Percentiles rank a stretch among this genome's conserved stretches.
Conservation (phyloP, 2,888 invertebrate genomes). For the Lucinisca nassula region DNA sequence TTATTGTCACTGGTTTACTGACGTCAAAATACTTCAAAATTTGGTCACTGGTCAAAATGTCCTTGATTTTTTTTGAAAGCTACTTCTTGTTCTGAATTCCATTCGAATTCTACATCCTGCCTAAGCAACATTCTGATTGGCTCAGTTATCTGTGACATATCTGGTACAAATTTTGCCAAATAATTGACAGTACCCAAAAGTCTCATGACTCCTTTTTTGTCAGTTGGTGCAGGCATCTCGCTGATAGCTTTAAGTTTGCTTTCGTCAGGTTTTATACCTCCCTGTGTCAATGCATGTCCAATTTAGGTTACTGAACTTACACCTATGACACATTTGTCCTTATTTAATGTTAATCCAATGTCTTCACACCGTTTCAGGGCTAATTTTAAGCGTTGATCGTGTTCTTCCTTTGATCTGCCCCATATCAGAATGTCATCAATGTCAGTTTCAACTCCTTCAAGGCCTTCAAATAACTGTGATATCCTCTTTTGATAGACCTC, state of each 20-base stretch:
- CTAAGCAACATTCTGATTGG: conserved; percentile 27
- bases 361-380: too few species aligned
- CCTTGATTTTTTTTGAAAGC: conserved; percentile 35
- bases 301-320: too few species aligned
- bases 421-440: too few species aligned
- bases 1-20: conserved; percentile 26
- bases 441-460: too few species aligned
- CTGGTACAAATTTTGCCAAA: conserved; percentile 43
- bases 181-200: conserved; percentile 46
- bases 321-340: too few species aligned
- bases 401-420: too few species aligned
- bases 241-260: conserved; percentile 43
- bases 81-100: conserved; percentile 19
- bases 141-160: conserved; percentile 43
- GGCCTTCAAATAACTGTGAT: too few species aligned
- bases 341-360: too few species aligned
- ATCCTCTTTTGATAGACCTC: too few species aligned
- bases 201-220: conserved; percentile 34
- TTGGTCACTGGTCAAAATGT: conserved; percentile 33
- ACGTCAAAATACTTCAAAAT: conserved; percentile 43
- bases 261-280: conserved; percentile 15
- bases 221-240: conserved; percentile 27
- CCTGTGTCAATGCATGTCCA: too few species aligned
- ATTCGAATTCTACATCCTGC: conserved; percentile 28
- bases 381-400: too few species aligned